Conservation (phyloP, 2,797 vertebrate species). For the Pyrocephalus nanus region DNA sequence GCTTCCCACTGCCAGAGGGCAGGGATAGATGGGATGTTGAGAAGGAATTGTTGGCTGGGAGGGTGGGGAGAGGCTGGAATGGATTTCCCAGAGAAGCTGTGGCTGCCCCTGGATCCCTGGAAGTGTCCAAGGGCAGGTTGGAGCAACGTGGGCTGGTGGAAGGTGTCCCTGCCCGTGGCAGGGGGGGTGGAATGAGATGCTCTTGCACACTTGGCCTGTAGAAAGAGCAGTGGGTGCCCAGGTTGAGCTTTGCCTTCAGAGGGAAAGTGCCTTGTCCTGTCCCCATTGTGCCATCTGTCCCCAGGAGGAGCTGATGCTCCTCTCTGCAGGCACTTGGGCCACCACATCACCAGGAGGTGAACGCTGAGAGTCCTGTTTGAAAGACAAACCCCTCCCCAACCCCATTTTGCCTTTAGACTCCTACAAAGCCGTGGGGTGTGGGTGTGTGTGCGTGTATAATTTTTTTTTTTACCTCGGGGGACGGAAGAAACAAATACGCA, state of each 20-base stretch:
- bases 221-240: background rate
- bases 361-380: background rate
- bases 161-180: background rate
- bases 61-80: background rate
- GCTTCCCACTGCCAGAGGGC: background rate
- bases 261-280: background rate
- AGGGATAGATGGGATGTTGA: background rate
- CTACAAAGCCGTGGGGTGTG: background rate
- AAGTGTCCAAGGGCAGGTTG: background rate
- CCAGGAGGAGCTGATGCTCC: background rate
- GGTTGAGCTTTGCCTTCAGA: background rate
- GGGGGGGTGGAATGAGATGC: no score
- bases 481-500: background rate
- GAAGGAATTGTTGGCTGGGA: background rate
- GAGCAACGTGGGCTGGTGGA: background rate
- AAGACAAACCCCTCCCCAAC: background rate
- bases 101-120: background rate
- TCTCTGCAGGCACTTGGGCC: background rate
- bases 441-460: no score
- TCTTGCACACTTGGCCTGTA: background rate
- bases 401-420: background rate
- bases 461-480: background rate
- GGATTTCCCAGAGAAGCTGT: background rate
- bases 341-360: background rate
- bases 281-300: background rate